phyloP scores from a whole-genome alignment of 2,888 invertebrate species.

The Trisateles emortualis region DNA sequence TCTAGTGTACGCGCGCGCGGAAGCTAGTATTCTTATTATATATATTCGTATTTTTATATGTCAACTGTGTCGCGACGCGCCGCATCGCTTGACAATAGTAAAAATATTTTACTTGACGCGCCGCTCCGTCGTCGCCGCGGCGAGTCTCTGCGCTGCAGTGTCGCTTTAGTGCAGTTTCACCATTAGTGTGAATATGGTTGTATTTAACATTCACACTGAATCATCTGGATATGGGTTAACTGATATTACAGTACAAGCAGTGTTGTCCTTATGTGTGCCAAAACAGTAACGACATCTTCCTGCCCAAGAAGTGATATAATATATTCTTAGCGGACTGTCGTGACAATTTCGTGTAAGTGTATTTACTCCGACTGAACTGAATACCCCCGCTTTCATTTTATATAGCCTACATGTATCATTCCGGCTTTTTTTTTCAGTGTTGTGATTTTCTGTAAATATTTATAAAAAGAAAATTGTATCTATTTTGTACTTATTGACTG shows the following conservation, averaged over 20 bases:
- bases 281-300: slow-evolving; percentile 32
- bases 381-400: slow-evolving; percentile 38
- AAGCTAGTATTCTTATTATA: too few species aligned
- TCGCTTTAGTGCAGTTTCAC: too few species aligned
- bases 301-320: slow-evolving; percentile 44
- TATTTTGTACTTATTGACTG: slow-evolving; percentile 80
- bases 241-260: slow-evolving; percentile 7
- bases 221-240: background rate
- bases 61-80: too few species aligned
- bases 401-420: slow-evolving; percentile 63
- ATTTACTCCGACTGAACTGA: slow-evolving; percentile 56
- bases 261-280: slow-evolving; percentile 28
- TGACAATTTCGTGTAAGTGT: slow-evolving; percentile 48
- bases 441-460: slow-evolving; percentile 76
- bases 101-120: too few species aligned
- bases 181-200: too few species aligned
- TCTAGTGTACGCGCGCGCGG: too few species aligned
- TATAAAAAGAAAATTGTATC: slow-evolving; percentile 47
- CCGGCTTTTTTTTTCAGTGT: slow-evolving; percentile 62
- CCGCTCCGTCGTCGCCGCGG: too few species aligned
- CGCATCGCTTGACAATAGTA: too few species aligned
- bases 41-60: too few species aligned
- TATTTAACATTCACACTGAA: too few species aligned
- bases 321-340: slow-evolving; percentile 22
- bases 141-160: too few species aligned